Evolutionary conservation across 2,888 invertebrate species (phyloP), one percentile per base, ranked within the genome.

Genomic region (Chrysolina haemoptera): DNA sequence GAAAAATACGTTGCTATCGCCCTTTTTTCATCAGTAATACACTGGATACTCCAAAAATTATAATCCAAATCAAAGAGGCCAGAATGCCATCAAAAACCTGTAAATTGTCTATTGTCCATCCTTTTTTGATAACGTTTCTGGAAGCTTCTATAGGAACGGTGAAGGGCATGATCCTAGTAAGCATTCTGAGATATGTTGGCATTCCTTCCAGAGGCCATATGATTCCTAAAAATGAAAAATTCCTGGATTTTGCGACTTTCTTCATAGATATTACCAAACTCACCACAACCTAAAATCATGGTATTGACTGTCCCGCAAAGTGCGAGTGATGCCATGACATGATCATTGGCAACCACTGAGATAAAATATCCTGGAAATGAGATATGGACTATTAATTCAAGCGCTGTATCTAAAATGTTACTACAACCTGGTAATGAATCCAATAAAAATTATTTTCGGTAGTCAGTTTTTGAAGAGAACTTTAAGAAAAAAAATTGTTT

Each of bases 261-360:
- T 27, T 5, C 4, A n/a, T 14, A 59, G 8, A 10, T 12, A 53
- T 11, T 1, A 55, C 20, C 11, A 18, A 63, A 72, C 78, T 74
- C 72, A 78, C 78, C 78, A 43, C 74, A 70, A 3, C 69, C 62
- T 68, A 78, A 18, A 41, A 97, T 92, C 90, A 96, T 93, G 0
- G 97, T 97, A 85, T 97, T 97, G 85, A 97, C 96, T 77, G 94
- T 95, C 14, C 97, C 97, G 0, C 96, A 93, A 0, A 96, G 92
- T n/a, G 95, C 90, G 85, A 96, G 96, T 89, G 96, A 95, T 0
- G 96, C 94, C 82, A 94, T 90, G 0, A 93, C 93, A 81, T 96
- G 95, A 40, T 94, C 93, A 20, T 91, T 90, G 83, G 95, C 95
- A 78, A 94, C 88, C 0, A 95, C 92, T 0, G 97, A 96, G 67